Conservation (phyloP, 2,888 invertebrate species). For the Nemoura dubitans region DNA sequence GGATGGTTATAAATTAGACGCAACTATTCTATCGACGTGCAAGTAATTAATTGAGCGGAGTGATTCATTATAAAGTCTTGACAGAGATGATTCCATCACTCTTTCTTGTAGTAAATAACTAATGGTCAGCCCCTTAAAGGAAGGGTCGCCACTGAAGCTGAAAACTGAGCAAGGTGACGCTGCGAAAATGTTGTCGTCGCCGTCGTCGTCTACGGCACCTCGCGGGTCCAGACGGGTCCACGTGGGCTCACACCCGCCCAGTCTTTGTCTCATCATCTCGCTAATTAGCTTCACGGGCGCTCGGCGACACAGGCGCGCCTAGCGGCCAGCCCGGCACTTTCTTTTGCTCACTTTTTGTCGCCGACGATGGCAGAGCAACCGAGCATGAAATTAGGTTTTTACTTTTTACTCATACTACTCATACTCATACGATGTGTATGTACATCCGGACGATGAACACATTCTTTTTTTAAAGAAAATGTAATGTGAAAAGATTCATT, state of each 20-base stretch:
- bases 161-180: background rate
- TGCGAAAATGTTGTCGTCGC: background rate
- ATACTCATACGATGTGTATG: background rate
- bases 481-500: background rate
- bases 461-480: background rate
- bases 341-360: background rate
- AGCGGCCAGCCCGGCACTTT: background rate
- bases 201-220: background rate
- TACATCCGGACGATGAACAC: background rate
- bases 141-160: background rate
- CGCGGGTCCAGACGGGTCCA: background rate
- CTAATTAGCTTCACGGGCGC: background rate
- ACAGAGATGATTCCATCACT: no score
- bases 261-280: background rate
- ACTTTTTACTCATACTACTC: background rate
- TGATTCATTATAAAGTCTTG: no score
- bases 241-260: background rate
- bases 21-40: no score
- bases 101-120: no score
- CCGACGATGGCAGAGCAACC: background rate
- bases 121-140: no score
- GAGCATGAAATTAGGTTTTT: conserved; percentile 28
- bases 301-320: background rate
- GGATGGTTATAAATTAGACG: no score
- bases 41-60: no score